These are phyloP conservation scores for Drosophila leontia DNA, from an alignment of 1,140 invertebrate species.

Conservation along the genomic window DNA sequence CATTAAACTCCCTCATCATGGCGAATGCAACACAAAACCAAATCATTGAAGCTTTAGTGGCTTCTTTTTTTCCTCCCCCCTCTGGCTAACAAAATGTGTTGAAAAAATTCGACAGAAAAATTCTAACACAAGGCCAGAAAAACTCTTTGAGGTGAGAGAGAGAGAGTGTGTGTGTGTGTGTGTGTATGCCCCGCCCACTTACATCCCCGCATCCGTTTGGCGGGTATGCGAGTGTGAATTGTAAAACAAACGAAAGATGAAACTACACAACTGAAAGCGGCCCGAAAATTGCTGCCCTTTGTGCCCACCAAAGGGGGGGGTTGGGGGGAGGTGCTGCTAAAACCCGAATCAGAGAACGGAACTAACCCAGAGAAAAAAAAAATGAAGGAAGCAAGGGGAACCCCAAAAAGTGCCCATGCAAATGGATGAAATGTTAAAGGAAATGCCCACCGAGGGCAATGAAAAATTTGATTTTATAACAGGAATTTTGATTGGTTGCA, in stretches of 20 bases:
- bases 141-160: slow-evolving; percentile 69
- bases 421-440: slow-evolving; percentile 64
- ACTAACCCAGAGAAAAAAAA: slow-evolving; percentile 35
- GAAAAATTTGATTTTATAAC: slow-evolving; percentile 83
- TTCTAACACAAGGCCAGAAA: slow-evolving; percentile 60
- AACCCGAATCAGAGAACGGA: slow-evolving; percentile 53
- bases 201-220: slow-evolving; percentile 8
- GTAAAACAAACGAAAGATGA: slow-evolving; percentile 74
- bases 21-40: slow-evolving; percentile 39
- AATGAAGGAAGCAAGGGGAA: slow-evolving; percentile 32
- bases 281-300: slow-evolving; percentile 70
- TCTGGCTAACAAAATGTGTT: slow-evolving; percentile 2
- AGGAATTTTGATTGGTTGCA: slow-evolving; percentile 82
- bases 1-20: slow-evolving; percentile 7
- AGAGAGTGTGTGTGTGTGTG: slow-evolving; percentile 26
- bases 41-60: slow-evolving; percentile 32
- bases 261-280: slow-evolving; percentile 62
- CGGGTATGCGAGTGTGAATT: slow-evolving; percentile 31
- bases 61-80: slow-evolving; percentile 2
- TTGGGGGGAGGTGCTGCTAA: neutral
- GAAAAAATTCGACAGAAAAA: slow-evolving; percentile 28
- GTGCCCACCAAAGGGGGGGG: slow-evolving; percentile 33
- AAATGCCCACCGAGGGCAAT: slow-evolving; percentile 71
- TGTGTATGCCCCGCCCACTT: neutral
- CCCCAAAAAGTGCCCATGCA: slow-evolving; percentile 19